phyloP scores from a whole-genome alignment of 2,797 vertebrate species.

The Agapornis canus region DNA sequence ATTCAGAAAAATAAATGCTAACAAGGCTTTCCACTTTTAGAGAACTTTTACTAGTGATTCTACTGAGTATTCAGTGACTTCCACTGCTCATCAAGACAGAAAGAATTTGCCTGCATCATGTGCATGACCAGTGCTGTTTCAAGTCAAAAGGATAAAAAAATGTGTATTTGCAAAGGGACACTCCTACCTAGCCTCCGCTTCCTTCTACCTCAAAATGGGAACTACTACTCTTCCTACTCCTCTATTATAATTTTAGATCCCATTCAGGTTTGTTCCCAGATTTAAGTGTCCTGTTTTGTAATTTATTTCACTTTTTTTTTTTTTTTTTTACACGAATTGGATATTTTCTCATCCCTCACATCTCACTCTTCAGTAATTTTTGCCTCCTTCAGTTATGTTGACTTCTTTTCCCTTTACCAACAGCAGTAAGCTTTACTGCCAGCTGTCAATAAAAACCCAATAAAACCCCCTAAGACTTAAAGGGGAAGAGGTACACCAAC shows the following conservation, averaged over 20 bases:
- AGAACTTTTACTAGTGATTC: neutral
- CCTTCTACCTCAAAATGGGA: neutral
- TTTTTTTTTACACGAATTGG: neutral
- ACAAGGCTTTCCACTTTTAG: neutral
- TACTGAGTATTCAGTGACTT: neutral
- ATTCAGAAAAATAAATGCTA: neutral
- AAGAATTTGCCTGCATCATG: neutral
- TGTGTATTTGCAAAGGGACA: neutral
- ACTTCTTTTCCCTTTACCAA: neutral
- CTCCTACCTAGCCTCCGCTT: neutral
- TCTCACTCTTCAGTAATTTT: neutral
- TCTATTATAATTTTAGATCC: neutral
- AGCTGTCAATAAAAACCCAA: neutral
- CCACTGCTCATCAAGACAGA: neutral
- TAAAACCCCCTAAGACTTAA: rapidly evolving
- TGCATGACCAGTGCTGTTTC: neutral
- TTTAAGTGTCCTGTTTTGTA: neutral
- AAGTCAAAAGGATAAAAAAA: neutral
- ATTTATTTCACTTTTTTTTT: neutral
- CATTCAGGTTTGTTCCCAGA: neutral
- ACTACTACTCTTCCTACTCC: neutral
- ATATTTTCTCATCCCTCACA: neutral
- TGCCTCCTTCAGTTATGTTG: neutral
- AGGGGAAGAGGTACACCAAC: neutral
- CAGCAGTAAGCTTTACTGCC: neutral